phyloP scores from a whole-genome alignment of 2,797 vertebrate species.

The Manis pentadactyla region DNA sequence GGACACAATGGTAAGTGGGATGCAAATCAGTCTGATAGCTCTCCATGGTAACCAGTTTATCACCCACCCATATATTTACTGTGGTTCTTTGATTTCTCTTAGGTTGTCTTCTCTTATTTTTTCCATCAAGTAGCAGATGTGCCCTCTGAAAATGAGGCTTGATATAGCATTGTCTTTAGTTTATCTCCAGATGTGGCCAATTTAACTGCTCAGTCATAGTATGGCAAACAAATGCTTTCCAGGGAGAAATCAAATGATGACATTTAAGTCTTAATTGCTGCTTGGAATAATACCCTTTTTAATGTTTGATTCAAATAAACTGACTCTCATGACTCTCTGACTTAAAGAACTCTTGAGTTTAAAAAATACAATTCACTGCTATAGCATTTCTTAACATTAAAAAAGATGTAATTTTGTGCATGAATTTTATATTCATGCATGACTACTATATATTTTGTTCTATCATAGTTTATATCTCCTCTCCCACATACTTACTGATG shows the following conservation, averaged over 20 bases:
- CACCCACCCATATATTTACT: not conserved
- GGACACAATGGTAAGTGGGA: not conserved
- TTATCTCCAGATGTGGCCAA: slow-evolving; percentile 66
- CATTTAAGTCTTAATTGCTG: slow-evolving; percentile 79
- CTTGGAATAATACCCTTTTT: slow-evolving; percentile 67
- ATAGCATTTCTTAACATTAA: slow-evolving; percentile 40
- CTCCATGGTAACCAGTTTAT: not conserved
- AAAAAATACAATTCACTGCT: slow-evolving; percentile 52
- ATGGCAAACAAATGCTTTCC: slow-evolving; percentile 74
- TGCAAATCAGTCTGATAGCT: slow-evolving; percentile 7
- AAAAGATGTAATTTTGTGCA: slow-evolving; percentile 28
- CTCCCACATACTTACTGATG: slow-evolving; percentile 45
- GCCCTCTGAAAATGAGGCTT: slow-evolving; percentile 55
- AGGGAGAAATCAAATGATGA: slow-evolving; percentile 80
- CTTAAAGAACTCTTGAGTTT: slow-evolving; percentile 33
- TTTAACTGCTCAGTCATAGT: slow-evolving; percentile 65
- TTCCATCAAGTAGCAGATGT: slow-evolving; percentile 65
- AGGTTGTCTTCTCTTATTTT: slow-evolving; percentile 28
- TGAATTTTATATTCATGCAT: slow-evolving; percentile 46
- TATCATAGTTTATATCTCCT: slow-evolving; percentile 21
- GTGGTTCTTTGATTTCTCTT: slow-evolving; percentile 46
- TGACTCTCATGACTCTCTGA: slow-evolving; percentile 55
- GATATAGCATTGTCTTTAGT: slow-evolving; percentile 43
- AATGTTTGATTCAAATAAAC: slow-evolving; percentile 68
- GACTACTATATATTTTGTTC: slow-evolving; percentile 13